Evolutionary conservation across 2,888 invertebrate genomes (phyloP), one percentile per base, ranked within the genome.

Genomic region (Hirtodrosophila cameraria): DNA sequence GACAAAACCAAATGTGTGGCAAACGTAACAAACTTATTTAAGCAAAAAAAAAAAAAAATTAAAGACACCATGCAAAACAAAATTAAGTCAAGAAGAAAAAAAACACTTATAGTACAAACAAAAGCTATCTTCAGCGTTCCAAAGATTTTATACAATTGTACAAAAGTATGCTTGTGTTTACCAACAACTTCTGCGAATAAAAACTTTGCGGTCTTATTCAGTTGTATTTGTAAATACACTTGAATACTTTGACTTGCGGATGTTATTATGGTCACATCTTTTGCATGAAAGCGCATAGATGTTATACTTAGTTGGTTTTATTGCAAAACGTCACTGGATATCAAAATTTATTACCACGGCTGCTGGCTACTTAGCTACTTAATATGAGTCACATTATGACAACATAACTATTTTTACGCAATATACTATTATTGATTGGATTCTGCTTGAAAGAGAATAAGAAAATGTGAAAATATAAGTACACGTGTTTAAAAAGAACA

Each of bases 401-500:
- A 73, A 27, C 69, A 74, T 61, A 66, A 53, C 48, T 66, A 57
- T 59, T 58, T 64, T 54, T 63, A 58, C 49, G 45, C 54, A 57
- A 67, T 50, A 49, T 66, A 66, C 30, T 33, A 27, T 13, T 77
- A 72, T 75, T 64, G 85, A 81, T 81, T 65, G 38, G 11, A 7
- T 20, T 3, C 2, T 23, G 11, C n/a, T n/a, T n/a, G n/a, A 27
- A 28, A 16, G 8, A 8, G 12, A 43, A 55, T 18, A 9, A 2
- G 7, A 8, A 57, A 31, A 5, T 25, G n/a, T 33, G 5, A 6
- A n/a, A 31, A 25, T 43, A 13, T 31, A 3, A 15, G 8, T 39
- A 38, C 5, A 1, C 18, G 5, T 18, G 2, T 18, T 18, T 18
- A 18, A 2, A 18, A 1, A 18, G 18, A 2, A 23, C 6, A 23